Evolutionary conservation across 2,888 invertebrate genomes (phyloP).

Genomic region (Molorchus minor): DNA sequence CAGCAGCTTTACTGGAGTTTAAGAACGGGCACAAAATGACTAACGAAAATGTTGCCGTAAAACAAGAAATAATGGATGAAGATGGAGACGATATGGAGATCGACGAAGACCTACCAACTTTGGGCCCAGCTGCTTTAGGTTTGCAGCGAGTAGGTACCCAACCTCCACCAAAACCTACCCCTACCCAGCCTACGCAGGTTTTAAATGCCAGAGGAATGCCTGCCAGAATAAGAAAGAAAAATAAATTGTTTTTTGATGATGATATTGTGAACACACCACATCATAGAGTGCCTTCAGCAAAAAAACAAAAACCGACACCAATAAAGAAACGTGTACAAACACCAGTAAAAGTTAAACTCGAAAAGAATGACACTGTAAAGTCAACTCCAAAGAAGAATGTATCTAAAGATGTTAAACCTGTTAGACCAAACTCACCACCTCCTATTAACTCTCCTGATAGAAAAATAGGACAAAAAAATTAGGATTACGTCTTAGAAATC

Average conservation of each 20-base stretch:
- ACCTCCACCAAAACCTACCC: slow-evolving; percentile 74
- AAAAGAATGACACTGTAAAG: slow-evolving; percentile 38
- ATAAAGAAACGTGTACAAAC: slow-evolving; percentile 48
- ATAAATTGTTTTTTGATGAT: slow-evolving; percentile 86
- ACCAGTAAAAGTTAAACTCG: slow-evolving; percentile 43
- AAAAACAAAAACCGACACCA: slow-evolving; percentile 69
- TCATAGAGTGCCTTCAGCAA: slow-evolving; percentile 77
- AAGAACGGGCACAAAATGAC: slow-evolving; percentile 66
- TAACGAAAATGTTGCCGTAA: slow-evolving; percentile 58
- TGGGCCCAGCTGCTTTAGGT: slow-evolving; percentile 83
- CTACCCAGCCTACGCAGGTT: slow-evolving; percentile 78
- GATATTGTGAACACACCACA: slow-evolving; percentile 84
- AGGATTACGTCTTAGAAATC: slow-evolving; percentile 87
- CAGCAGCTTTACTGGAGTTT: slow-evolving; percentile 66
- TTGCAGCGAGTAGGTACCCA: slow-evolving; percentile 84
- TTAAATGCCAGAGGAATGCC: slow-evolving; percentile 90
- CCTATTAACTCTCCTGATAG: slow-evolving; percentile 75
- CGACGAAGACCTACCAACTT: slow-evolving; percentile 74
- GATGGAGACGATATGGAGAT: slow-evolving; percentile 66
- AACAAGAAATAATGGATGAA: slow-evolving; percentile 65
- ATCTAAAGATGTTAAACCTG: slow-evolving; percentile 50
- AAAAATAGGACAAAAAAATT: slow-evolving; percentile 88
- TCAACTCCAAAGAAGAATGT: slow-evolving; percentile 56
- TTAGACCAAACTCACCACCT: slow-evolving; percentile 59
- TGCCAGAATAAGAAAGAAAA: slow-evolving; percentile 88